Conservation (phyloP, 2,888 invertebrate genomes). For the Branchellion lobata region DNA sequence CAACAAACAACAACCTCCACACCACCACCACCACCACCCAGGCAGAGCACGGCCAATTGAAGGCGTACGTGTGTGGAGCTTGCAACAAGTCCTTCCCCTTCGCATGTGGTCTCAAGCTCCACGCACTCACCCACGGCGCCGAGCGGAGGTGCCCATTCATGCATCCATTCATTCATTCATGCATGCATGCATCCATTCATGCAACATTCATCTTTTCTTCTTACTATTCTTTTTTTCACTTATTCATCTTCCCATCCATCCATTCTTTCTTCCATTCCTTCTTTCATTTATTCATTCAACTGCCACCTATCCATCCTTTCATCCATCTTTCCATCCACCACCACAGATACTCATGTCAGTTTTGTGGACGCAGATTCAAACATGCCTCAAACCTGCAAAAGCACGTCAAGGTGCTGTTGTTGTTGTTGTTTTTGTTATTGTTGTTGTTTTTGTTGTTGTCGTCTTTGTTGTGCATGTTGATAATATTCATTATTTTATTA, state of each 20-base stretch:
- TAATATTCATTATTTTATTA: too few species aligned
- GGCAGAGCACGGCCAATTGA: conserved; percentile 35
- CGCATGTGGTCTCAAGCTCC: conserved; percentile 39
- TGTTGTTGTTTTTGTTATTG: background rate
- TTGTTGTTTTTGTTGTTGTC: too few species aligned
- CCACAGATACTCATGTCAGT: conserved; percentile 33
- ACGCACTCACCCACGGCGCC: conserved; percentile 37
- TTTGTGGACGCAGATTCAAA: conserved; percentile 43
- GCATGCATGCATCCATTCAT: too few species aligned
- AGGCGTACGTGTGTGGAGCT: conserved; percentile 35
- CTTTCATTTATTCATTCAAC: too few species aligned
- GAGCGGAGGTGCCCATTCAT: conserved; percentile 23
- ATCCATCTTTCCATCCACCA: too few species aligned
- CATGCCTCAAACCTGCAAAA: conserved; percentile 44
- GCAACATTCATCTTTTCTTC: too few species aligned
- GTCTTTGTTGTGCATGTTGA: conserved; percentile 1
- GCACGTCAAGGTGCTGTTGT: conserved; percentile 41
- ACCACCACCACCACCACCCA: conserved; percentile 14
- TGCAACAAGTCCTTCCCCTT: conserved; percentile 43
- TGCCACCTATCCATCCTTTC: too few species aligned
- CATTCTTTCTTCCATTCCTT: too few species aligned
- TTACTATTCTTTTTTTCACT: too few species aligned
- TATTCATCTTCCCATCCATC: too few species aligned
- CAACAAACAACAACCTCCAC: background rate
- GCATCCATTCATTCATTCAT: too few species aligned